These are phyloP conservation scores for Drosophila parvula DNA, from an alignment of 1,140 invertebrate genomes.

Conservation along the genomic window DNA sequence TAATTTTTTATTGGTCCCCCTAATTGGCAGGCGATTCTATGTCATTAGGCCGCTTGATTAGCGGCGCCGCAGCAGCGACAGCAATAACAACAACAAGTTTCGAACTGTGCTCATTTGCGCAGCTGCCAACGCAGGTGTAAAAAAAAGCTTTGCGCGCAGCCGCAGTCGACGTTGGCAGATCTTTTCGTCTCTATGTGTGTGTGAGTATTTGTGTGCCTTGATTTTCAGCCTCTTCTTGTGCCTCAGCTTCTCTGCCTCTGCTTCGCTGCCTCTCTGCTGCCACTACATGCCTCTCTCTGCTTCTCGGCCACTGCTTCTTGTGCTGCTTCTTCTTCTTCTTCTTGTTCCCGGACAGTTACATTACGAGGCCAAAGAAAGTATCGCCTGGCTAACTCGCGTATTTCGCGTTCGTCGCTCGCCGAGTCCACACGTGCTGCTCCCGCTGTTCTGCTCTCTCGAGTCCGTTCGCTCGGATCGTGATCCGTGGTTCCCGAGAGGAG, in stretches of 20 bases:
- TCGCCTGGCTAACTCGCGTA: slow-evolving; percentile 78
- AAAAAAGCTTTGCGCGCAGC: slow-evolving; percentile 45
- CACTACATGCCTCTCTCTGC: slow-evolving; percentile 7
- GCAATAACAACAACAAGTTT: slow-evolving; percentile 27
- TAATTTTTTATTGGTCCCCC: slow-evolving; percentile 45
- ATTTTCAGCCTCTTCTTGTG: slow-evolving; percentile 38
- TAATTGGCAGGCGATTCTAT: slow-evolving; percentile 62
- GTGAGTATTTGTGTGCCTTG: slow-evolving; percentile 23
- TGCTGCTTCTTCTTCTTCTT: slow-evolving; percentile 10
- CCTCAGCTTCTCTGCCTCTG: slow-evolving; percentile 15
- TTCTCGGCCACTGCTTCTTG: slow-evolving; percentile 14
- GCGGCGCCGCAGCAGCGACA: slow-evolving; percentile 35
- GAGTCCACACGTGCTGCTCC: slow-evolving; percentile 80
- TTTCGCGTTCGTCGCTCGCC: slow-evolving; percentile 83
- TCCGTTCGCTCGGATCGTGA: slow-evolving; percentile 34
- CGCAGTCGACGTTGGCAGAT: slow-evolving; percentile 28
- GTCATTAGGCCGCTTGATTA: slow-evolving; percentile 64
- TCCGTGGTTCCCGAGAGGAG: slow-evolving; percentile 20
- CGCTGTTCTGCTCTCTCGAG: slow-evolving; percentile 43
- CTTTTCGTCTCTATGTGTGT: slow-evolving; percentile 3
- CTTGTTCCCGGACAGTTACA: slow-evolving; percentile 80
- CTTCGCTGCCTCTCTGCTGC: slow-evolving; percentile 5
- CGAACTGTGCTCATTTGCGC: slow-evolving; percentile 71
- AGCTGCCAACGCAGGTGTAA: slow-evolving; percentile 56
- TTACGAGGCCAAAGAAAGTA: slow-evolving; percentile 84